A percentile compares a stretch with the other conserved stretches of the same genome.
Evolutionary conservation across 2,888 invertebrate genomes (phyloP).

Genomic region (Ptilodon capucinus): DNA sequence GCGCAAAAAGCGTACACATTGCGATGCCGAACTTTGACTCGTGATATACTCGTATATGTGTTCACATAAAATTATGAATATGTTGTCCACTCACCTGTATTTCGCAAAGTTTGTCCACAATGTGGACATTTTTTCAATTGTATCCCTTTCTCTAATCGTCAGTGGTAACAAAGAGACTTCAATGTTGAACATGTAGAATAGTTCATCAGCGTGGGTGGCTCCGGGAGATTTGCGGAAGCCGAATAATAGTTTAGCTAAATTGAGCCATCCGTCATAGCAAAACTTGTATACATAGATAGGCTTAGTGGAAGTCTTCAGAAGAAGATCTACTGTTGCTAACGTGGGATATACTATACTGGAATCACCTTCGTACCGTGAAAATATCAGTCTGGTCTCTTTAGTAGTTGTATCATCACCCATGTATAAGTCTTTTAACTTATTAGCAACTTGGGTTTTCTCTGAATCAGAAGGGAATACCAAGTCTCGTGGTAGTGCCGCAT

Average conservation of each 20-base stretch:
- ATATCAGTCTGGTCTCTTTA: slow-evolving; percentile 56
- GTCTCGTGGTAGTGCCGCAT: slow-evolving; percentile 61
- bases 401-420: slow-evolving; percentile 60
- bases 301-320: slow-evolving; percentile 42
- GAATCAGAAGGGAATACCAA: slow-evolving; percentile 46
- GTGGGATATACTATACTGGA: slow-evolving; percentile 60
- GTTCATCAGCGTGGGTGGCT: slow-evolving; percentile 72
- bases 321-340: slow-evolving; percentile 49
- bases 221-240: slow-evolving; percentile 55
- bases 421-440: slow-evolving; percentile 62
- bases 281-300: slow-evolving; percentile 64
- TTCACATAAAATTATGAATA: no score
- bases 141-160: slow-evolving; percentile 44
- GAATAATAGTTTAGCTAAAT: slow-evolving; percentile 54
- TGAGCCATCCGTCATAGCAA: slow-evolving; percentile 63
- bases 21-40: no score
- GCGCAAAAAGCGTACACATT: no score
- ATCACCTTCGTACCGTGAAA: slow-evolving; percentile 65
- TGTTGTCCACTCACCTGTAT: slow-evolving; percentile 54
- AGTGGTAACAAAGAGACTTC: slow-evolving; percentile 38
- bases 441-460: slow-evolving; percentile 43
- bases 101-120: slow-evolving; percentile 75
- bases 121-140: slow-evolving; percentile 54
- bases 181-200: slow-evolving; percentile 69
- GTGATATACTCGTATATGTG: no score